These are phyloP conservation scores for Ceratina japonica DNA, from an alignment of 1,140 invertebrate genomes.

Conservation along the genomic window DNA sequence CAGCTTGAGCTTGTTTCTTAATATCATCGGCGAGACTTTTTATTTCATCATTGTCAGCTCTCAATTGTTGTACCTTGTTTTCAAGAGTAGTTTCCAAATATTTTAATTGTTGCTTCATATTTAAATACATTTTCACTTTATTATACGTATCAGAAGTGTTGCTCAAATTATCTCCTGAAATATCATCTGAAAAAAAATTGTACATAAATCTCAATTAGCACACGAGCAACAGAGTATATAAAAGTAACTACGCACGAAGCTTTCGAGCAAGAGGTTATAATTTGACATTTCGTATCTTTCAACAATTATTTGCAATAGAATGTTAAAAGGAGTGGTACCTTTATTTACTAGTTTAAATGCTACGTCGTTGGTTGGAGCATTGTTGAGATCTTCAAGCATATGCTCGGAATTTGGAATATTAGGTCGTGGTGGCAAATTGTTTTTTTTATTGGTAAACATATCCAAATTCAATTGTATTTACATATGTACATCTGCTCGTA, in stretches of 20 bases:
- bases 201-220: background rate
- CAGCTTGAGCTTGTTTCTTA: constrained; percentile 71
- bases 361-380: constrained; percentile 61
- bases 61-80: constrained; percentile 58
- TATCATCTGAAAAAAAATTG: constrained; percentile 39
- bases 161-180: constrained; percentile 44
- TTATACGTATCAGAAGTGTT: constrained; percentile 67
- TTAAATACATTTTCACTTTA: constrained; percentile 69
- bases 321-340: constrained; percentile 53
- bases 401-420: constrained; percentile 63
- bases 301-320: background rate
- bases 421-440: constrained; percentile 67
- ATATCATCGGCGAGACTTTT: constrained; percentile 71
- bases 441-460: constrained; percentile 73
- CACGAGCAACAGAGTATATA: no score
- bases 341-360: constrained; percentile 67
- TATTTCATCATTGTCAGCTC: constrained; percentile 65
- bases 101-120: constrained; percentile 67
- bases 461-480: background rate
- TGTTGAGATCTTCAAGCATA: constrained; percentile 68
- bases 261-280: background rate
- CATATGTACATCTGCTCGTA: background rate
- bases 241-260: background rate
- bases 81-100: constrained; percentile 61
- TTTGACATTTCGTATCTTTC: background rate